Conservation (phyloP, 1,140 invertebrate species). For the Drosophila auraria region DNA sequence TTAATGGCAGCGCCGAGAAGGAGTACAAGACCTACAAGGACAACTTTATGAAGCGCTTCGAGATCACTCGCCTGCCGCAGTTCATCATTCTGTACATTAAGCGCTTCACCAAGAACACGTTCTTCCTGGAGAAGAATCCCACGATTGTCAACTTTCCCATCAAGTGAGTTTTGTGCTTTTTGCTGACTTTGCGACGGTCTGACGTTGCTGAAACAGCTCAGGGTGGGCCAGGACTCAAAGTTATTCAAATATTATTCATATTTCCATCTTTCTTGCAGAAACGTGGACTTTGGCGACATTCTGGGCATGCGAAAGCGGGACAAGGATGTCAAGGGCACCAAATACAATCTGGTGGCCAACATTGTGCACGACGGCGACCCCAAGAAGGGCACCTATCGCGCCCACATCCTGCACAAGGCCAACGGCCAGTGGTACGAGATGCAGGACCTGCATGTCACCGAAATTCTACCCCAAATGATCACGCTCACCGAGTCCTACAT, state of each 20-base stretch:
- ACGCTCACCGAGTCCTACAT: conserved; percentile 99
- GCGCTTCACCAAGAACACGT: conserved; percentile 99
- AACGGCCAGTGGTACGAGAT: conserved; percentile 96
- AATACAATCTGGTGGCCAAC: conserved; percentile 98
- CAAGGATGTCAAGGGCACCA: conserved; percentile 90
- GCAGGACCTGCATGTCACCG: conserved; percentile 99
- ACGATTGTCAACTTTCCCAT: conserved; percentile 99
- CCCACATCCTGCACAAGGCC: conserved; percentile 98
- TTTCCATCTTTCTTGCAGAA: conserved; percentile 87
- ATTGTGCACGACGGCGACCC: conserved; percentile 99
- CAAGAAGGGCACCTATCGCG: conserved; percentile 96
- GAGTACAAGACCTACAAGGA: conserved; percentile 99
- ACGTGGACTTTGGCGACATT: conserved; percentile 99
- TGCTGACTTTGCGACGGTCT: too few relatives aligned
- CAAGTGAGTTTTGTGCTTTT: conserved; percentile 89
- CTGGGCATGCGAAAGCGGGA: conserved; percentile 93
- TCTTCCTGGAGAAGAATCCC: conserved; percentile 99
- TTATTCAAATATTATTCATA: background rate
- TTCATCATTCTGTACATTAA: conserved; percentile 99
- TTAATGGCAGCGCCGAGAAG: conserved; percentile 97
- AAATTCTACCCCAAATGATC: conserved; percentile 99
- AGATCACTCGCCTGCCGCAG: conserved; percentile 97
- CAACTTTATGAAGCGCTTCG: conserved; percentile 98
- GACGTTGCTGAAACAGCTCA: too few relatives aligned
- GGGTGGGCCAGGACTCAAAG: too few relatives aligned